A percentile compares a stretch with the other conserved stretches of the same genome.
Conservation (phyloP, 2,797 vertebrate genomes). For the Eulemur albifrons region DNA sequence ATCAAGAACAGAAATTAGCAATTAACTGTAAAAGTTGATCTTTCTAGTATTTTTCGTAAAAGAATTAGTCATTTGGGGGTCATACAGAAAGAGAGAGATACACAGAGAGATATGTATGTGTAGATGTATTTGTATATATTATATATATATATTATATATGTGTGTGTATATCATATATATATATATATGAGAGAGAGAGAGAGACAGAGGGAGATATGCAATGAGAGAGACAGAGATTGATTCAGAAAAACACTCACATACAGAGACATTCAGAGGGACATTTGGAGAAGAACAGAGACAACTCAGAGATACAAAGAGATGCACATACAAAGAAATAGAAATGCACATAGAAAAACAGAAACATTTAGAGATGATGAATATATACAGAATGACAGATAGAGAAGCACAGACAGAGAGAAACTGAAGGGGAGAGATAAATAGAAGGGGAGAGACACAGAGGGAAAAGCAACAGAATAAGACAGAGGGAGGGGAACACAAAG, state of each 20-base stretch:
- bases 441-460: background rate
- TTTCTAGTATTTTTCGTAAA: background rate
- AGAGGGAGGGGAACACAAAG: background rate
- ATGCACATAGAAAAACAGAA: background rate
- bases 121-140: background rate
- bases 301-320: background rate
- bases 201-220: background rate
- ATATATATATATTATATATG: background rate
- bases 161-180: background rate
- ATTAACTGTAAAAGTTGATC: background rate
- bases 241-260: background rate
- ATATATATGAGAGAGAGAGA: background rate
- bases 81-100: background rate
- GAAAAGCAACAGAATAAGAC: background rate
- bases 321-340: background rate
- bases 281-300: background rate
- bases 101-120: background rate
- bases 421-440: background rate
- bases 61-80: background rate
- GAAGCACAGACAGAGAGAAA: background rate
- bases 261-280: background rate
- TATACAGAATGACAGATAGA: background rate
- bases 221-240: background rate
- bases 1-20: background rate
- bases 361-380: background rate